phyloP scores from a whole-genome alignment of 2,888 invertebrate genomes.

The Limnephilus auricula region DNA sequence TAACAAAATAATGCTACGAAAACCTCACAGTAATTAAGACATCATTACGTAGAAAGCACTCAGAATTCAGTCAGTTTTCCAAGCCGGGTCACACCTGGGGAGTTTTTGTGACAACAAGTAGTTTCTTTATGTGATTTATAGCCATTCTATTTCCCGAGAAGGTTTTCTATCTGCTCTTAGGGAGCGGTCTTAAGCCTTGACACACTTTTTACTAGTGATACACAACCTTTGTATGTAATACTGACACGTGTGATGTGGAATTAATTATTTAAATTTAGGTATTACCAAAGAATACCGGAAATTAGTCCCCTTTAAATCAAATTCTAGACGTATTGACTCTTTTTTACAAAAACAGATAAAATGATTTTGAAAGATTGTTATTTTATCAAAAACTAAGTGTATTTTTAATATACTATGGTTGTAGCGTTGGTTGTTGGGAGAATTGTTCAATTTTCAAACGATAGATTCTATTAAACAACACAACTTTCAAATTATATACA shows the following conservation, averaged over 20 bases:
- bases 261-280: too few relatives aligned
- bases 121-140: constrained; percentile 10
- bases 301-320: too few relatives aligned
- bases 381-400: too few relatives aligned
- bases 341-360: too few relatives aligned
- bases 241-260: background rate
- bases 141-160: background rate
- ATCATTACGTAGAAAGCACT: background rate
- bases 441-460: too few relatives aligned
- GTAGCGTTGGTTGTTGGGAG: too few relatives aligned
- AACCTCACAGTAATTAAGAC: background rate
- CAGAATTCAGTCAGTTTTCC: background rate
- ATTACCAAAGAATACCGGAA: too few relatives aligned
- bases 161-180: background rate
- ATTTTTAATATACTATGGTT: too few relatives aligned
- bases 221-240: background rate
- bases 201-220: background rate
- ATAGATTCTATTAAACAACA: too few relatives aligned
- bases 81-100: background rate
- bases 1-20: background rate
- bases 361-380: too few relatives aligned
- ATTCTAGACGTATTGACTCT: too few relatives aligned
- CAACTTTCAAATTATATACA: too few relatives aligned
- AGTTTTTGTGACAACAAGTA: background rate
- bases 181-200: constrained; percentile 21